A percentile compares a stretch with the other conserved stretches of the same genome.
These are phyloP conservation scores for Gadopsis bispinosus DNA, from an alignment of 2,797 vertebrate genomes.

Conservation along the genomic window DNA sequence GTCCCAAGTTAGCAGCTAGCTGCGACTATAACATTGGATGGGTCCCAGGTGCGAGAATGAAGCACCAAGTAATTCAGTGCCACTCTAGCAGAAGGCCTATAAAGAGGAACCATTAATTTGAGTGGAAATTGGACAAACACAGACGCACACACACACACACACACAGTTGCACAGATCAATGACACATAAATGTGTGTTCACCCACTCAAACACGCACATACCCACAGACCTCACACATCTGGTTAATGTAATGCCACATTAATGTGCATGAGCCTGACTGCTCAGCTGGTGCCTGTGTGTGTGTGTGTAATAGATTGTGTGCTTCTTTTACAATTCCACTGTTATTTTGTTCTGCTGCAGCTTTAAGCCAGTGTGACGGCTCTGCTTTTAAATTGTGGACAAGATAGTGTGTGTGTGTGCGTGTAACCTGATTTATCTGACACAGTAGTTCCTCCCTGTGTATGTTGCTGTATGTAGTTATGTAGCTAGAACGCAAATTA, in stretches of 20 bases:
- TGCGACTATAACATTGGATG: conserved; percentile 72
- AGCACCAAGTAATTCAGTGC: conserved; percentile 85
- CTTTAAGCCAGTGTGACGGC: conserved; percentile 44
- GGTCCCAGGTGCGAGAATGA: conserved; percentile 81
- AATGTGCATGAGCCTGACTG: conserved; percentile 63
- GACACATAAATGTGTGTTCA: conserved; percentile 64
- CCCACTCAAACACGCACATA: conserved; percentile 63
- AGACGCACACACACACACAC: conserved; percentile 58
- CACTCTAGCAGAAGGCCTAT: conserved; percentile 85
- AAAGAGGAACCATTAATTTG: conserved; percentile 85
- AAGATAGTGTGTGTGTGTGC: conserved; percentile 27
- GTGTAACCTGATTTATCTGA: neutral
- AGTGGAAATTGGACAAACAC: conserved; percentile 82
- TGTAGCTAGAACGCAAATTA: neutral
- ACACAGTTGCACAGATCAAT: conserved; percentile 66
- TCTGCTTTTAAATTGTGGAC: conserved; percentile 48
- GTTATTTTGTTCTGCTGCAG: conserved; percentile 47
- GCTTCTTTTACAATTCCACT: conserved; percentile 41
- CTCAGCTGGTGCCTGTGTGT: conserved; percentile 56
- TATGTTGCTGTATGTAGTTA: conserved; percentile 6
- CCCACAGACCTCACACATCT: conserved; percentile 65
- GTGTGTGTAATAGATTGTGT: conserved; percentile 35
- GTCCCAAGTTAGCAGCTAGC: conserved; percentile 76
- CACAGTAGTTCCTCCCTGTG: conserved; percentile 13
- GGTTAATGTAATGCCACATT: conserved; percentile 62